Base-by-base conservation (phyloP, 1,140 invertebrate species). In the Venturia canescens region DNA sequence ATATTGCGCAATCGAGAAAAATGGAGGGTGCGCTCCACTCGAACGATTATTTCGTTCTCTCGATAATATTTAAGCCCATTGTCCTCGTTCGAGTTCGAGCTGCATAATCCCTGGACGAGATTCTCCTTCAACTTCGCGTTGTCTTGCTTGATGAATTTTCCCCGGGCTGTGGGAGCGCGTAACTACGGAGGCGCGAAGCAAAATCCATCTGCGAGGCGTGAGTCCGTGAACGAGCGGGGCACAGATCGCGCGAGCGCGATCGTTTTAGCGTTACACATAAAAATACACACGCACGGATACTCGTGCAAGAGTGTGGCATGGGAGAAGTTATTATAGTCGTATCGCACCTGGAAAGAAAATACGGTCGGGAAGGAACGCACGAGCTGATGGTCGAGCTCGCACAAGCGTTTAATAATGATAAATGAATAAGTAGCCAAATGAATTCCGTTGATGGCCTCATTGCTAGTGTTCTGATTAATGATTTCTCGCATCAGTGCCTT, bases 401-500 rank as follows among this genome's bases (percentile, higher is more conserved):
- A 71, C 53, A 81, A 82, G 31, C 63, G 69, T 85, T 84, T 90
- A 91, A 91, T 91, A 88, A 88, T 92, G 91, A 92, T 91, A 87
- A 89, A 92, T 91, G 90, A 88, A 87, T 90, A 88, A 90, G 86
- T 89, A 88, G 89, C 87, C 85, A 86, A 90, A 90, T 90, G 87
- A 88, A 87, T 88, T 87, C 82, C 81, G 81, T 85, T 89, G 89
- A 90, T 87, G 86, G 84, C 80, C 87, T 90, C 87, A 89, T 90
- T 88, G 88, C 83, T 83, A 77, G 82, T 23, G 16, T 60, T 80
- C 85, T 90, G 90, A 91, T 91, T 89, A 85, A 91, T 91, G 88
- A 85, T 89, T 79, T 48, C 82, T 60, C 78, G 29, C 57, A 60
- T 66, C 50, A 60, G 34, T 83, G 83, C 84, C 84, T 85, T 89